A percentile compares a stretch with the other conserved stretches of the same genome.
phyloP scores from a whole-genome alignment of 2,888 invertebrate species.

The Sisyra nigra region DNA sequence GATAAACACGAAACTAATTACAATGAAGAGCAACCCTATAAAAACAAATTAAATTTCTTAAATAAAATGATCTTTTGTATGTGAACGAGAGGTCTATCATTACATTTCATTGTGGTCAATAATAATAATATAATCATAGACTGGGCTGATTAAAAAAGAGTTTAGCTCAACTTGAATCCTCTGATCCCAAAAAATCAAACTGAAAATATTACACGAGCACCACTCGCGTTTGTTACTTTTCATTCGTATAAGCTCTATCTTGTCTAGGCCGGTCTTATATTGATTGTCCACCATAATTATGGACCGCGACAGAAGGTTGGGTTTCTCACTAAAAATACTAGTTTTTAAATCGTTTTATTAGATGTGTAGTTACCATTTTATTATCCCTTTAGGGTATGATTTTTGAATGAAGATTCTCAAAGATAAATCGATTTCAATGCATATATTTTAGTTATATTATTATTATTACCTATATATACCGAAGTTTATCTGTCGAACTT shows the following conservation, averaged over 20 bases:
- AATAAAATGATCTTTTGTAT: conserved; percentile 5
- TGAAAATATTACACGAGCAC: no score
- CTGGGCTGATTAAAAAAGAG: no score
- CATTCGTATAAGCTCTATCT: no score
- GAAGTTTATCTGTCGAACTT: not conserved
- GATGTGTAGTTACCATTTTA: not conserved
- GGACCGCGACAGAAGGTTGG: conserved; percentile 3
- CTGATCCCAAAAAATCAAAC: no score
- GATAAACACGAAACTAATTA: no score
- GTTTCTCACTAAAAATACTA: conserved; percentile 6
- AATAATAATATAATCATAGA: not conserved
- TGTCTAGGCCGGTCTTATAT: no score
- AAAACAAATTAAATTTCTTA: conserved; percentile 2
- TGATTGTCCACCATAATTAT: no score
- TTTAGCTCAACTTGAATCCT: no score
- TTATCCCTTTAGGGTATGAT: conserved; percentile 1
- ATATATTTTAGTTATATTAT: not conserved
- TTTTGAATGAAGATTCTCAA: not conserved
- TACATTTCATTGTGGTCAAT: conserved; percentile 7
- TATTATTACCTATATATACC: conserved; percentile 1
- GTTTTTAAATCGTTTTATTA: conserved; percentile 4
- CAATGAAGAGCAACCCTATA: no score
- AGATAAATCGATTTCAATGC: not conserved
- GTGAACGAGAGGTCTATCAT: conserved; percentile 3
- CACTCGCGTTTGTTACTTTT: no score